phyloP scores from a whole-genome alignment of 2,797 vertebrate genomes.

The Mallotus villosus region DNA sequence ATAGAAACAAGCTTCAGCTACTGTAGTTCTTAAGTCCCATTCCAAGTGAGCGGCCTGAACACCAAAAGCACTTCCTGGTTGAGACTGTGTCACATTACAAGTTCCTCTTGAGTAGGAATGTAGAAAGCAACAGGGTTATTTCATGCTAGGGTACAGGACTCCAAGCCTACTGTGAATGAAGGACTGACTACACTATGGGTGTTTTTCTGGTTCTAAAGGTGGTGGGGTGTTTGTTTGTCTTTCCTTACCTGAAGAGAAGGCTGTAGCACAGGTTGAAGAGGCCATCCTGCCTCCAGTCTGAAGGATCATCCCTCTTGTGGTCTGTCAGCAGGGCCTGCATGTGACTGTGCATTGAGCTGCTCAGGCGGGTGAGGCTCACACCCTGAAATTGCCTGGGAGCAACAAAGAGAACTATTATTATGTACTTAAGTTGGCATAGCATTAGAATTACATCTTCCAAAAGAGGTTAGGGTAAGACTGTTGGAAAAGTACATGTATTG shows the following conservation, averaged over 20 bases:
- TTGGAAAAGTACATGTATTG: neutral
- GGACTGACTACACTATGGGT: neutral
- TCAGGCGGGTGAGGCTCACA: slow-evolving; percentile 67
- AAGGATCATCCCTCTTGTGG: slow-evolving; percentile 30
- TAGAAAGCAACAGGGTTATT: neutral
- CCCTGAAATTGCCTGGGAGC: slow-evolving; percentile 78
- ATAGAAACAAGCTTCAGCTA: too few relatives aligned
- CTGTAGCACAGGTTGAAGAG: slow-evolving; percentile 83
- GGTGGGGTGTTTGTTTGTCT: neutral
- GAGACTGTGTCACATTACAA: too few relatives aligned
- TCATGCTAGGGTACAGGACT: neutral
- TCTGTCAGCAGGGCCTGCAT: slow-evolving; percentile 69
- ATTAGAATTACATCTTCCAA: neutral
- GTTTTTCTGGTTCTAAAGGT: neutral
- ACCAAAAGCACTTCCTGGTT: too few relatives aligned
- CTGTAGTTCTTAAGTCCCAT: too few relatives aligned
- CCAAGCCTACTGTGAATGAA: too few relatives aligned
- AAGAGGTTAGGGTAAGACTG: neutral
- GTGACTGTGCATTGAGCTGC: slow-evolving; percentile 71
- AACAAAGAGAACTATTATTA: slow-evolving; percentile 16
- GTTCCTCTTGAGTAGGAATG: too few relatives aligned
- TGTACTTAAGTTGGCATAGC: neutral
- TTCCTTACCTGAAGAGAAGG: slow-evolving; percentile 80
- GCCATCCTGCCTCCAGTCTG: slow-evolving; percentile 74
- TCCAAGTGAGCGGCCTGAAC: too few relatives aligned